These are phyloP conservation scores for Brachionichthys hirsutus DNA, from an alignment of 2,113 vertebrate genomes.

Conservation along the genomic window DNA sequence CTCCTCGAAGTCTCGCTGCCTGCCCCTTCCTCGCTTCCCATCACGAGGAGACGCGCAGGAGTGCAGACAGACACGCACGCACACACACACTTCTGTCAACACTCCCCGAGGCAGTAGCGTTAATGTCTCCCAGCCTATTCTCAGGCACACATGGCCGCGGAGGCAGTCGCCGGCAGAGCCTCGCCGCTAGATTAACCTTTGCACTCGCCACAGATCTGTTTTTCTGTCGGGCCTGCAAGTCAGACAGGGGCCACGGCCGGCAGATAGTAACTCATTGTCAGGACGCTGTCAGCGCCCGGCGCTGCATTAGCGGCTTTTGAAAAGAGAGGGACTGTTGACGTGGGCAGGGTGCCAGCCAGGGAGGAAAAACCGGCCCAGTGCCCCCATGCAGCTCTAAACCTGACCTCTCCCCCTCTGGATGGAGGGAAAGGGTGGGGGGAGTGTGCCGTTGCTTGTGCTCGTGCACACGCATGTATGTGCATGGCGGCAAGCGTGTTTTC, in stretches of 20 bases:
- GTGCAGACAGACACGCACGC: conserved; percentile 7
- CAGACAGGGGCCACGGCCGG: conserved; percentile 46
- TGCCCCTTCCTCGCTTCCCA: conserved; percentile 44
- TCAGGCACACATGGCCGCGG: conserved; percentile 68
- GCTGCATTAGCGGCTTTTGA: conserved; percentile 59
- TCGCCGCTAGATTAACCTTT: conserved; percentile 75
- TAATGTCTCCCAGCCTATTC: conserved; percentile 73
- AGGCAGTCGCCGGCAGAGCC: conserved; percentile 59
- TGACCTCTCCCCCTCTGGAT: conserved; percentile 61
- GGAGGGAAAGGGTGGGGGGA: conserved; percentile 40
- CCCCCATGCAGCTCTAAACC: conserved; percentile 51
- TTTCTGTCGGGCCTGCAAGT: conserved; percentile 59
- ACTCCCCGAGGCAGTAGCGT: conserved; percentile 53
- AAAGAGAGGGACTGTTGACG: conserved; percentile 60
- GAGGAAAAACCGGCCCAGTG: conserved; percentile 58
- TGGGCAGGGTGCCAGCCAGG: conserved; percentile 60
- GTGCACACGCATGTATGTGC: conserved; percentile 1
- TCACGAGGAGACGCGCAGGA: conserved; percentile 29
- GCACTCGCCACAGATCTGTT: conserved; percentile 69
- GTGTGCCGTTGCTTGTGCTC: conserved; percentile 17
- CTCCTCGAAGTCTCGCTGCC: conserved; percentile 45
- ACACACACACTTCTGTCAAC: conserved; percentile 64
- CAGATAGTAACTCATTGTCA: conserved; percentile 70
- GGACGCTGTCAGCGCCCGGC: conserved; percentile 57
- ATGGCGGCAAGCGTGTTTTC: conserved; percentile 22